phyloP scores from a whole-genome alignment of 2,888 invertebrate species.

The Mamestra brassicae region DNA sequence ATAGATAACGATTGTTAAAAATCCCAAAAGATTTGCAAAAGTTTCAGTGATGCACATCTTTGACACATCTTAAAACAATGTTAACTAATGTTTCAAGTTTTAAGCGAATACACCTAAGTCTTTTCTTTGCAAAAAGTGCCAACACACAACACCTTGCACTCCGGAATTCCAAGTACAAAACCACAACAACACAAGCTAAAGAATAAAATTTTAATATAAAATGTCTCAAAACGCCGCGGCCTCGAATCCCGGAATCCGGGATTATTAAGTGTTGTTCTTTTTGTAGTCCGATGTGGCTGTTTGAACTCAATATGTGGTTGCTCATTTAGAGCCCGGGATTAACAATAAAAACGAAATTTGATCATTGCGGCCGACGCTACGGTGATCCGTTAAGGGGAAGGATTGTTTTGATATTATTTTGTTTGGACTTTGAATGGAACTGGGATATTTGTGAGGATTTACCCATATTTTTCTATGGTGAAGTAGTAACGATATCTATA shows the following conservation, averaged over 20 bases:
- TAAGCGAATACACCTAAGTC: not conserved
- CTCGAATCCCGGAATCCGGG: conserved; percentile 81
- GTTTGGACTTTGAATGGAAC: not conserved
- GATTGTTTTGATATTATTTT: not conserved
- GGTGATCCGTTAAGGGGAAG: conserved; percentile 80
- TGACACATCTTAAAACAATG: not conserved
- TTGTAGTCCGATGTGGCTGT: conserved; percentile 80
- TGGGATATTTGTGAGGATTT: not conserved
- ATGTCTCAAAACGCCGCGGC: conserved; percentile 70
- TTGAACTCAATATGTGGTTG: conserved; percentile 81
- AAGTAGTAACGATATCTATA: no score
- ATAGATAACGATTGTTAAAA: not conserved
- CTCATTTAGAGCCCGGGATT: conserved; percentile 87
- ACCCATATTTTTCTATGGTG: no score
- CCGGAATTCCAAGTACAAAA: conserved; percentile 54
- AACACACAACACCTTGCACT: conserved; percentile 37
- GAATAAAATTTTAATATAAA: conserved; percentile 71
- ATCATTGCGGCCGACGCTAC: conserved; percentile 85
- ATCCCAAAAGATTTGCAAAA: not conserved
- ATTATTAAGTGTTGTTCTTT: conserved; percentile 73
- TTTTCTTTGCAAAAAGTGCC: conserved; percentile 24
- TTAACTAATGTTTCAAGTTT: not conserved
- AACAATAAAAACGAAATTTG: conserved; percentile 91
- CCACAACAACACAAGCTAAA: conserved; percentile 51
- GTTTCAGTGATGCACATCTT: not conserved